phyloP scores from a whole-genome alignment of 2,113 vertebrate genomes.

The Gallinago undulata region DNA sequence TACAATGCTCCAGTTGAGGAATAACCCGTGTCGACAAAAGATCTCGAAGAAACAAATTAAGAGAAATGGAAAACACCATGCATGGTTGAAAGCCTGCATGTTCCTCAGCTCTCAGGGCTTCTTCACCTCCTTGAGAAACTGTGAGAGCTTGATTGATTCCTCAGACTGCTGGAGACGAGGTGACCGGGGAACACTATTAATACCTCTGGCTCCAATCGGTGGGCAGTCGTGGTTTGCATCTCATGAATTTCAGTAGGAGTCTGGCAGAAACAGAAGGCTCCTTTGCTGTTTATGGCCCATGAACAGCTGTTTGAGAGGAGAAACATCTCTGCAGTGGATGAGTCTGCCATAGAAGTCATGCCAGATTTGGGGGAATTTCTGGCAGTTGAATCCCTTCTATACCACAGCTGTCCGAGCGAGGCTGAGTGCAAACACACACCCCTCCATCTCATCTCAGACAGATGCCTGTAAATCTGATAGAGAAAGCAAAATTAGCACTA shows the following conservation, averaged over 20 bases:
- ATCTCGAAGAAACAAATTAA: neutral
- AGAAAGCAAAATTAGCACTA: neutral
- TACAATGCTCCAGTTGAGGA: neutral
- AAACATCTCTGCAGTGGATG: neutral
- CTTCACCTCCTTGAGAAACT: neutral
- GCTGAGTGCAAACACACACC: neutral
- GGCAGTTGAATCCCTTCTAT: neutral
- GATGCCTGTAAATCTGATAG: neutral
- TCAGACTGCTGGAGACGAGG: neutral
- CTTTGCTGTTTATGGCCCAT: neutral
- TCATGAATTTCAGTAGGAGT: neutral
- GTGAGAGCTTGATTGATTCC: neutral
- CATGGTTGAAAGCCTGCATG: neutral
- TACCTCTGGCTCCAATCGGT: neutral
- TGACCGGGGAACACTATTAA: neutral
- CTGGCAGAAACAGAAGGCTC: slow-evolving; percentile 17
- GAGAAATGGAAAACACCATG: neutral
- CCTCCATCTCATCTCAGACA: neutral
- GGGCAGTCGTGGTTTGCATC: neutral
- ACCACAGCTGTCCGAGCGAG: neutral
- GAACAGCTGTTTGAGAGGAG: neutral
- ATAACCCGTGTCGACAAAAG: accelerated
- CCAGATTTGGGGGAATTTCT: neutral
- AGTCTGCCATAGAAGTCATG: neutral
- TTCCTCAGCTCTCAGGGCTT: neutral